A percentile compares a stretch with the other conserved stretches of the same genome.
Evolutionary conservation across 2,888 invertebrate genomes (phyloP).

Genomic region (Drosophila paramelanica): DNA sequence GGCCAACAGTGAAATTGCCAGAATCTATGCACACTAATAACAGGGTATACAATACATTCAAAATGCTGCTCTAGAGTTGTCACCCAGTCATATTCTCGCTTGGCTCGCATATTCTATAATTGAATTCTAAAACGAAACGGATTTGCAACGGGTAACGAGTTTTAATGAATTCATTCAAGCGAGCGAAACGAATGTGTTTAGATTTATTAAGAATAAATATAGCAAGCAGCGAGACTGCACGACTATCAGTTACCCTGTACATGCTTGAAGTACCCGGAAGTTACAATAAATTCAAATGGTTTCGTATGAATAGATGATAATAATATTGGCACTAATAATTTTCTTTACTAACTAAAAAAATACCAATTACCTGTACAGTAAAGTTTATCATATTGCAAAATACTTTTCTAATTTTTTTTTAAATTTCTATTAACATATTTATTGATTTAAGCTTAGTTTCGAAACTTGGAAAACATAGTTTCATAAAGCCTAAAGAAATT

Average conservation of each 20-base stretch:
- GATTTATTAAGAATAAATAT: conserved; percentile 4
- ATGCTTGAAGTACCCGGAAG: too few species aligned
- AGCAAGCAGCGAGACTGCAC: neutral
- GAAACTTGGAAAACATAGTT: too few species aligned
- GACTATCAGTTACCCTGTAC: neutral
- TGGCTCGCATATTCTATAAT: conserved; percentile 2
- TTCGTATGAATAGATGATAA: too few species aligned
- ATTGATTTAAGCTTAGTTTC: too few species aligned
- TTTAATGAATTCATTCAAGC: conserved; percentile 32
- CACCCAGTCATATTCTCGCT: neutral
- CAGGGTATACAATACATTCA: neutral
- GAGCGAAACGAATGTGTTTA: conserved; percentile 8
- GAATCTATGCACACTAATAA: neutral
- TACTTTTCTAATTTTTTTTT: too few species aligned
- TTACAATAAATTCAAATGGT: too few species aligned
- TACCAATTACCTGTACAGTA: too few species aligned
- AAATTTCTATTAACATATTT: too few species aligned
- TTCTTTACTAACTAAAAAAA: too few species aligned
- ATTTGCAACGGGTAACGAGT: conserved; percentile 25
- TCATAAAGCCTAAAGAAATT: too few species aligned
- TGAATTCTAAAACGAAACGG: conserved; percentile 17
- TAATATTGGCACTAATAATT: too few species aligned
- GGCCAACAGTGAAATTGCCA: conserved; percentile 26
- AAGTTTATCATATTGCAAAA: too few species aligned
- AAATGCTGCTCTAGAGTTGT: conserved; percentile 5